Conservation (phyloP, 2,797 vertebrate genomes). For the Cirrhinus molitorella region DNA sequence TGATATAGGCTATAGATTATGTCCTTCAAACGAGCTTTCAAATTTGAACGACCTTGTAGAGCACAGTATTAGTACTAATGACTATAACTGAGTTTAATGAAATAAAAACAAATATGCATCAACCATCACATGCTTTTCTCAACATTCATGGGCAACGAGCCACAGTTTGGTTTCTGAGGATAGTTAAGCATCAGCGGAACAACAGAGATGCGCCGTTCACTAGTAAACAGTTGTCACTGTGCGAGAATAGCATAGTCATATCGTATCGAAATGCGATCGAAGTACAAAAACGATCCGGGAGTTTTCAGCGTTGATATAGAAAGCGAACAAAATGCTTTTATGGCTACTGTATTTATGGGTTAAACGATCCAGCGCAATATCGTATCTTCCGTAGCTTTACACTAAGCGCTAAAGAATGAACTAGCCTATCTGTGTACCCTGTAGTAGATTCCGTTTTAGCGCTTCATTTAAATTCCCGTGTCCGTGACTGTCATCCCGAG, state of each 20-base stretch:
- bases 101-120: neutral
- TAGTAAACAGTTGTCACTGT: constrained; percentile 32
- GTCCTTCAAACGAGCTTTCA: neutral
- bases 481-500: constrained; percentile 78
- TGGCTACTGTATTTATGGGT: neutral
- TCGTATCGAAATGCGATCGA: neutral
- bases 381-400: constrained; percentile 27
- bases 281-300: neutral
- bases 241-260: constrained; percentile 8
- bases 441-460: constrained; percentile 81
- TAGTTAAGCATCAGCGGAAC: constrained; percentile 64
- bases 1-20: constrained; percentile 74
- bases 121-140: constrained; percentile 59
- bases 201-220: constrained; percentile 65
- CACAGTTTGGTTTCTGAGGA: constrained; percentile 63
- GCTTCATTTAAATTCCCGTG: constrained; percentile 81
- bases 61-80: neutral
- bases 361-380: neutral
- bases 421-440: constrained; percentile 75
- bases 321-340: neutral
- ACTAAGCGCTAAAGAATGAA: constrained; percentile 8
- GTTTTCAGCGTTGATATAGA: neutral
- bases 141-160: constrained; percentile 62
- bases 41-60: neutral
- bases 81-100: neutral